Evolutionary conservation across 2,113 vertebrate genomes (phyloP), one percentile per base, ranked within the genome.

Genomic region (Cyprinus carpio): DNA sequence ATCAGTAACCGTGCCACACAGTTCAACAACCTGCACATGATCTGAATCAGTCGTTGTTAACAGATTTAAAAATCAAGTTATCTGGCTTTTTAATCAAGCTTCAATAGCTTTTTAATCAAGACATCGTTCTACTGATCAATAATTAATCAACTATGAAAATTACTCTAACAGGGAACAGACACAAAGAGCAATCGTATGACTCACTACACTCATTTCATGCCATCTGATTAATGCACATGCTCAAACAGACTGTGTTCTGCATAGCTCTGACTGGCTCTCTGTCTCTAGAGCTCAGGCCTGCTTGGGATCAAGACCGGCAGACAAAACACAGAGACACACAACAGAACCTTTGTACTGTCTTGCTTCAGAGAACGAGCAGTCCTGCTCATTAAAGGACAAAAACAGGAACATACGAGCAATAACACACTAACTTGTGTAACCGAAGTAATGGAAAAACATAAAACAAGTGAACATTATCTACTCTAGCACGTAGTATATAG

Each of bases 261-360:
- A 81, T 81, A 25, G 20, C 56, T 81, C 23, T 69, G 80, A 81
- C 62, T 81, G 64, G 43, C 80, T 81, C 79, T 43, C 31, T 29
- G 43, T 49, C 79, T 69, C 40, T 69, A 64, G 56, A 81, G 25
- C 29, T 31, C 40, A 69, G 37, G 43, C 43, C 60, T 81, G 60
- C 25, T 51, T 51, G 62, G 25, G 18, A 81, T 65, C 62, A 69
- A 51, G 43, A 54, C 79, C 15, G 43, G 43, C n/a, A 69, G 79
- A 81, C 60, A 81, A 81, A 43, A 81, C 25, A 81, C 9, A 0
- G 43, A 81, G 64, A 81, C 25, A 3, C 62, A 81, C 79, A 81
- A 81, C 79, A 81, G 79, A 81, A 67, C 79, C 79, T 81, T 81
- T 81, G 79, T 81, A 54, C 27, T 34, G 79, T 81, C 25, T 69